Evolutionary conservation across 1,140 invertebrate genomes (phyloP), one percentile per base, ranked within the genome.

Genomic region (Procambarus virginalis): DNA sequence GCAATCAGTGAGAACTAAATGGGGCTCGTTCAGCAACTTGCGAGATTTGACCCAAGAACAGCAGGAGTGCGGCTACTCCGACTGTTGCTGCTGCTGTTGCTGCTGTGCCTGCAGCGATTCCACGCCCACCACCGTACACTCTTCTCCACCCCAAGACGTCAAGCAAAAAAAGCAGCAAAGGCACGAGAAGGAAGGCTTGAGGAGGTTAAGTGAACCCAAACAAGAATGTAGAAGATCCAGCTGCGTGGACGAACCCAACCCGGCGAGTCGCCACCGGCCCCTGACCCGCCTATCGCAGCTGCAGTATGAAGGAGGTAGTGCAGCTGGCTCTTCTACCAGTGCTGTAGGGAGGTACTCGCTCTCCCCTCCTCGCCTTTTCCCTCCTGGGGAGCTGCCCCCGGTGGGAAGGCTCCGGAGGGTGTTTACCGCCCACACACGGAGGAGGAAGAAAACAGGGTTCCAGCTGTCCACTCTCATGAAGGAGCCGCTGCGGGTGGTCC

Each of bases 401-500:
- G 92, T 92, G 14, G 93, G 93, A 14, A 94, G 93, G 83, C 92
- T 94, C n/a, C 92, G 94, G 14, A 92, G 94, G 49, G 94, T 94
- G 48, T 94, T 94, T 90, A 94, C 94, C 0, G 93, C 94, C 9
- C 93, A 94, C 81, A 93, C 93, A 0, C 91, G 93, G n/a, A 86
- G 93, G 2, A 93, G 93, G 79, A 94, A 94, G 90, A 93, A 93
- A 60, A 88, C 93, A 34, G 92, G 93, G 3, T 94, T 94, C 92
- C 93, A 93, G 68, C 92, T 94, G 86, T 93, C 92, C 10, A 93
- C 92, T 49, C 93, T 94, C 91, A 94, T 94, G 93, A 94, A 94
- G 91, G 94, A 94, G 91, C 94, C 94, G 3, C 93, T 94, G 10
- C 90, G 94, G 22, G 93, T 94, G 14, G 94, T 94, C 20, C 94